Base-by-base conservation (phyloP, 2,113 vertebrate species). In the Scortum barcoo region DNA sequence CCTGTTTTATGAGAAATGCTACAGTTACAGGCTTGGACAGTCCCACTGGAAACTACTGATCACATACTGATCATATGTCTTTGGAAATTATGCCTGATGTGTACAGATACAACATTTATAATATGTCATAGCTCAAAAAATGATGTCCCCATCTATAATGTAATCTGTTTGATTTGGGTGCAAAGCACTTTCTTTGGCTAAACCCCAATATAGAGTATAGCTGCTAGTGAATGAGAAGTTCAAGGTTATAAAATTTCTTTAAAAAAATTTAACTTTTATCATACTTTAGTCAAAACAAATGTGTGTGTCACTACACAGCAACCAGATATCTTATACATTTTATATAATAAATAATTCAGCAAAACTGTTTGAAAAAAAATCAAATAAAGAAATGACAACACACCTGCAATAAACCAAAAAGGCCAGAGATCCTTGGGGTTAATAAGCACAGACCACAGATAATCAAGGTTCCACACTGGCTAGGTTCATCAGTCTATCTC, bases 391-490 rank as follows among this genome's bases (percentile, higher is more conserved):
- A 12, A 9, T 61, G 36, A 46, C 76, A 71, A 51, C 50, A 62
- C n/a, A 28, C 9, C 30, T 36, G 38, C 33, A 81, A 48, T 58
- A 24, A 86, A 70, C 50, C 19, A 16, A 28, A 63, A 54, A 53
- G 84, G 57, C 66, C 76, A 83, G 63, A 76, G 82, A 61, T 77
- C 60, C n/a, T 10, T 2, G 62, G 56, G 72, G 83, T 85, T 70
- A 84, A 80, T 70, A 56, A 63, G 13, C 67, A 62, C 36, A 78
- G 33, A 80, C 81, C 33, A 36, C 33, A 36, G 33, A 36, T 83
- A 80, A 83, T 86, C 70, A 80, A 33, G 20, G 73, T 51, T 67
- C 60, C 57, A 28, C 53, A 12, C 26, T n/a, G 30, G 13, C 51
- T 36, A 53, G 72, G 63, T 63, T 74, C 73, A 79, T 72, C 63